Evolutionary conservation across 2,797 vertebrate species (phyloP).

Genomic region (Periparus ater): DNA sequence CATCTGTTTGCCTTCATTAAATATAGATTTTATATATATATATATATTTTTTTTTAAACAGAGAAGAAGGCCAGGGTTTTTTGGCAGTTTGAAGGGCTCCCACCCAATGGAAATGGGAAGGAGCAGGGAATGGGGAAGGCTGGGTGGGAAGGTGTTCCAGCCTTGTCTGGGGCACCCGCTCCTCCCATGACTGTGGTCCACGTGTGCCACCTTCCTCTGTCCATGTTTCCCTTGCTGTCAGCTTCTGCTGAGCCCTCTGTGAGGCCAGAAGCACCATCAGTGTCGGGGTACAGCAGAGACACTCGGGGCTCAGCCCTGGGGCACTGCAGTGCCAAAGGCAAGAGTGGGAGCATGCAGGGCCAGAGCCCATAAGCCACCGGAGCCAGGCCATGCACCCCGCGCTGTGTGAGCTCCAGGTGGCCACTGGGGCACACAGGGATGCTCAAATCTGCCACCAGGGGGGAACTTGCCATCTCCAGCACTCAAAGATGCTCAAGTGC

Average conservation of each 20-base stretch:
- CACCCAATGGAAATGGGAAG: not conserved
- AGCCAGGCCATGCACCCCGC: not conserved
- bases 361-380: not conserved
- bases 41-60: not conserved
- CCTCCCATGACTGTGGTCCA: not conserved
- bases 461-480: accelerated
- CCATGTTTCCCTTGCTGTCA: not conserved
- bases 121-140: not conserved
- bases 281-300: not conserved
- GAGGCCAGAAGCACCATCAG: not conserved
- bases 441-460: not conserved
- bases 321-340: not conserved
- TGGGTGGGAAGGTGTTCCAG: not conserved
- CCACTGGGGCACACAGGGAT: accelerated
- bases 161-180: not conserved
- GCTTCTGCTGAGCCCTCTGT: not conserved
- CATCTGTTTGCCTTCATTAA: not conserved
- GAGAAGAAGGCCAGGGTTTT: not conserved
- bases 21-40: no score
- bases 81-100: not conserved
- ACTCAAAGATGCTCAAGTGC: not conserved
- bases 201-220: not conserved
- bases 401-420: accelerated
- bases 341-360: not conserved
- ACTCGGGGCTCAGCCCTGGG: accelerated